Evolutionary conservation across 2,113 vertebrate genomes (phyloP), one percentile per base, ranked within the genome.

Genomic region (Gasterosteus aculeatus): DNA sequence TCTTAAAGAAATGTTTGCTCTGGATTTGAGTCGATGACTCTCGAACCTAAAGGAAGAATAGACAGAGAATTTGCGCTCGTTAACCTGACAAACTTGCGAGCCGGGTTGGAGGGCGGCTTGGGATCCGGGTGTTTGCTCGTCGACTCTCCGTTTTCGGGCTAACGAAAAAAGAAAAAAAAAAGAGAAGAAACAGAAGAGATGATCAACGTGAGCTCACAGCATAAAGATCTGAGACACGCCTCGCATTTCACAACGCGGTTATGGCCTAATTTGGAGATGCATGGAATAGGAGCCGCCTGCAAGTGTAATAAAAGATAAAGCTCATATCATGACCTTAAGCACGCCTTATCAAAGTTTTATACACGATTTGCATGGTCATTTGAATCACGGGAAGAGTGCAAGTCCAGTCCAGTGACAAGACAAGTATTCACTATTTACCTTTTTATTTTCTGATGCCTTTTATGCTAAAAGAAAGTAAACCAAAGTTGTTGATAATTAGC

Each of bases 61-160:
- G 22, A 61, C 31, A 65, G 53, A 69, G 65, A 56, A 67, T 58
- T 22, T 9, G 1, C 29, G 4, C 10, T n/a, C 39, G 18, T 72
- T 79, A 74, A 94, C 93, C 94, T 95, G 87, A 94, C 91, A 92
- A 95, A 94, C 87, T 92, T 93, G 72, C 77, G 85, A 58, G 84
- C 47, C 4, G 74, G 33, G 69, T 66, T 75, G 26, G 85, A 73
- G 4, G 74, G 15, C 5, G 78, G 39, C 44, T 74, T 74, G 33
- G 81, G 65, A 41, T 90, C 75, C 5, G 63, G 47, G 22, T 85
- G 84, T 75, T 69, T 80, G 41, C 51, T 35, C 0, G 31, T n/a
- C 9, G 81, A 69, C 38, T 78, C 80, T 68, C 42, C 70, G 5
- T 89, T 89, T 87, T 86, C 87, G 22, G 42, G 59, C 92, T 92